A percentile compares a stretch with the other conserved stretches of the same genome.
These are phyloP conservation scores for Herpailurus yagouaroundi DNA, from an alignment of 2,113 vertebrate species.

Conservation along the genomic window DNA sequence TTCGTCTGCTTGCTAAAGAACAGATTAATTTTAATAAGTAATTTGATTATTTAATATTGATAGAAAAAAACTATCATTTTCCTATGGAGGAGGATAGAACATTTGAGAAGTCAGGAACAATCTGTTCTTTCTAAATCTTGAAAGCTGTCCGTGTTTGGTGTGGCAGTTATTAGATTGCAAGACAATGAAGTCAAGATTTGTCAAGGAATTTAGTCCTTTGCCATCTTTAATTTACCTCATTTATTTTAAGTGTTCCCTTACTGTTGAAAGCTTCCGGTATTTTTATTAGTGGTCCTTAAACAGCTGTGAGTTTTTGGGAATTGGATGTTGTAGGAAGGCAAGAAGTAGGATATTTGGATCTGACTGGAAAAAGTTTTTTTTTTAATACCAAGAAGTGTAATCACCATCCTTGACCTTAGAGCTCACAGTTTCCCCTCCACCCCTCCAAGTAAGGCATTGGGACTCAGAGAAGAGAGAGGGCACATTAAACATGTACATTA, in stretches of 20 bases:
- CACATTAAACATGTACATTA: background rate
- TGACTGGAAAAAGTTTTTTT: background rate
- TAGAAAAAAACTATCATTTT: conserved; percentile 12
- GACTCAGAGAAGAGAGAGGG: background rate
- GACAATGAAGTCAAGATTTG: background rate
- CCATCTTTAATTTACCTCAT: conserved; percentile 49
- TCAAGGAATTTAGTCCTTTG: conserved; percentile 29
- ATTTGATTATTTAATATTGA: conserved; percentile 65
- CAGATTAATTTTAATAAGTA: conserved; percentile 61
- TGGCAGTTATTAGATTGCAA: background rate
- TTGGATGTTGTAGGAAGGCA: background rate
- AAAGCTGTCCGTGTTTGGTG: conserved; percentile 39
- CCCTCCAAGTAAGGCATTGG: background rate
- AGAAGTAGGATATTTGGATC: background rate
- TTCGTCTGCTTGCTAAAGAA: conserved; percentile 58
- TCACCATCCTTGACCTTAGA: background rate
- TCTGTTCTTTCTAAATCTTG: conserved; percentile 33
- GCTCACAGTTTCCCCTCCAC: background rate
- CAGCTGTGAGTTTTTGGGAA: background rate
- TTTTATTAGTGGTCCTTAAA: conserved; percentile 40
- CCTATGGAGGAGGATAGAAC: conserved; percentile 20
- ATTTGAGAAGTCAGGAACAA: conserved; percentile 50
- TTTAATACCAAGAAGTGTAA: background rate
- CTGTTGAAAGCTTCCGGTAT: background rate
- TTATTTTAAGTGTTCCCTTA: background rate